These are phyloP conservation scores for Gallinago nigripennis DNA, from an alignment of 2,797 vertebrate genomes.

Conservation along the genomic window DNA sequence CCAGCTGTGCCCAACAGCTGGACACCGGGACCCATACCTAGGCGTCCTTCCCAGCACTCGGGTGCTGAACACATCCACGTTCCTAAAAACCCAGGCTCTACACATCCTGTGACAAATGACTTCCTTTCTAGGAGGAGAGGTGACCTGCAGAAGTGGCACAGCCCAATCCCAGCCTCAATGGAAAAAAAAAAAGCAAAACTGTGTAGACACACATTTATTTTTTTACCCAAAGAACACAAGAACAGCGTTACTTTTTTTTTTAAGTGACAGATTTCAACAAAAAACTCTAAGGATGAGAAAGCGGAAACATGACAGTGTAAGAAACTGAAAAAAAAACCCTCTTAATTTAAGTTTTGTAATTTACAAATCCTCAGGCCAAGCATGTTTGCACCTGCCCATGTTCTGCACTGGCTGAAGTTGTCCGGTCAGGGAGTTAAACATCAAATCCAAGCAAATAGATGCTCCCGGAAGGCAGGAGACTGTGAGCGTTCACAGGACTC, in stretches of 20 bases:
- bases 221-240: neutral
- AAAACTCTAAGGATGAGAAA: neutral
- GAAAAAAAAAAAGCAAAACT: neutral
- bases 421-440: neutral
- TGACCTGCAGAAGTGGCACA: neutral
- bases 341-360: neutral
- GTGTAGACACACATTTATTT: neutral
- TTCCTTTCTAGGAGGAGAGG: neutral
- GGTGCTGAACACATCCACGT: too few relatives aligned
- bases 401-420: neutral
- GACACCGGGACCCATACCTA: rapidly evolving
- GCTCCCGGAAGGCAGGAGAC: neutral
- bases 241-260: neutral
- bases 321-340: neutral
- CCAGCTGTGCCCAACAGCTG: neutral
- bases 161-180: neutral
- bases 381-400: rapidly evolving
- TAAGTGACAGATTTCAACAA: neutral
- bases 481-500: rapidly evolving
- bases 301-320: neutral
- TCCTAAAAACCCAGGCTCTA: too few relatives aligned
- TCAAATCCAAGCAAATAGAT: neutral
- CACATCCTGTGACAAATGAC: rapidly evolving
- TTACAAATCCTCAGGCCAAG: neutral
- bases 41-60: rapidly evolving